Evolutionary conservation across 2,113 vertebrate genomes (phyloP).

Genomic region (Cepphus grylle): DNA sequence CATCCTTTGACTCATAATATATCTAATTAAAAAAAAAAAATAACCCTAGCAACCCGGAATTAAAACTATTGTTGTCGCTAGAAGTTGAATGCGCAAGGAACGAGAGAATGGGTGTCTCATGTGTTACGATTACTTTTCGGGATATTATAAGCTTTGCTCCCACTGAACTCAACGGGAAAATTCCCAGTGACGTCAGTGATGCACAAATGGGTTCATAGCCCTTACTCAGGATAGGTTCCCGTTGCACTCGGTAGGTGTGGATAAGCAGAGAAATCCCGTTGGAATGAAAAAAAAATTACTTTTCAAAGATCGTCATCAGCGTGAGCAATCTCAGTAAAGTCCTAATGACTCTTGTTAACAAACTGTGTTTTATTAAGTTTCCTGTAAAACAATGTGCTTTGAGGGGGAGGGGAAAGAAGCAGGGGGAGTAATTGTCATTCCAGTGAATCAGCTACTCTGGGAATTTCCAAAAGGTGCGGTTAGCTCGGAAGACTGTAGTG

Average conservation of each 20-base stretch:
- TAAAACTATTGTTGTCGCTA: slow-evolving; percentile 20
- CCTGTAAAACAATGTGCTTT: slow-evolving; percentile 52
- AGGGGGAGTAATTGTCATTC: slow-evolving; percentile 12
- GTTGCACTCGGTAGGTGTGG: neutral
- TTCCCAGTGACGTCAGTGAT: slow-evolving; percentile 15
- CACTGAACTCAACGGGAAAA: neutral
- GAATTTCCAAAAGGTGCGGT: slow-evolving; percentile 64
- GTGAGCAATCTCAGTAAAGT: slow-evolving; percentile 34
- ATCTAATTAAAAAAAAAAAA: slow-evolving; percentile 7
- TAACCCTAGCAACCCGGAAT: neutral
- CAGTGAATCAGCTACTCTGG: slow-evolving; percentile 62
- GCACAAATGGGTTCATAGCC: neutral
- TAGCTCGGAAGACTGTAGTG: neutral
- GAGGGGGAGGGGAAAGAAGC: neutral
- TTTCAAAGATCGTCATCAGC: neutral
- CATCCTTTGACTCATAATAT: slow-evolving; percentile 54
- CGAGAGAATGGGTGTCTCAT: neutral
- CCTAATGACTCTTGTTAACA: slow-evolving; percentile 47
- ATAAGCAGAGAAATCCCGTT: slow-evolving; percentile 13
- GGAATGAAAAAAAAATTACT: neutral
- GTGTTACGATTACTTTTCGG: slow-evolving; percentile 30
- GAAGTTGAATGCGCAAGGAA: neutral
- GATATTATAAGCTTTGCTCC: neutral
- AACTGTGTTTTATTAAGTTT: slow-evolving; percentile 43
- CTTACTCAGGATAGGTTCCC: neutral